Evolutionary conservation across 2,113 vertebrate genomes (phyloP).

Genomic region (Cinclus cinclus): DNA sequence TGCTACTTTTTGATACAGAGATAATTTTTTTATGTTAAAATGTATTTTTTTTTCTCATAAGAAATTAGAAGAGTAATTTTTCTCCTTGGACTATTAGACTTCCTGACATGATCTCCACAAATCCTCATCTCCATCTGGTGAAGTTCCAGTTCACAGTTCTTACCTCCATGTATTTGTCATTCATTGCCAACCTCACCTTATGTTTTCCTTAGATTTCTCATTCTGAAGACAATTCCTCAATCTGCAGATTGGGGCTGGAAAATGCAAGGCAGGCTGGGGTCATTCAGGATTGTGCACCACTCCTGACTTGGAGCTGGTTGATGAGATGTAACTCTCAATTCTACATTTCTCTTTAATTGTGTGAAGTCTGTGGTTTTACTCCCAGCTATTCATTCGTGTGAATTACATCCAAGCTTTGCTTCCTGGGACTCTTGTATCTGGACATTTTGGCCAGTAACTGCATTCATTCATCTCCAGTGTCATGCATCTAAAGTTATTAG

Average conservation of each 20-base stretch:
- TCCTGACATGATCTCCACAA: not conserved
- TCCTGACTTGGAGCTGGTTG: not conserved
- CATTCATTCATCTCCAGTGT: constrained; percentile 16
- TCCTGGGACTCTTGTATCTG: not conserved
- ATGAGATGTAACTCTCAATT: not conserved
- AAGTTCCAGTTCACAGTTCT: constrained; percentile 52
- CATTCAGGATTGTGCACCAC: rapidly evolving
- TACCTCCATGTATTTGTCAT: constrained; percentile 21
- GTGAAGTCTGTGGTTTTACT: not conserved
- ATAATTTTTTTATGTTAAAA: not conserved
- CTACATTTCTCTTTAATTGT: not conserved
- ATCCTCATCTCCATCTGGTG: constrained; percentile 31
- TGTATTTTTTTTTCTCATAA: not conserved
- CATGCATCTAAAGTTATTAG: constrained; percentile 31
- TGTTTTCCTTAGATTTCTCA: constrained; percentile 10
- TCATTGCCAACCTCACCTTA: constrained; percentile 29
- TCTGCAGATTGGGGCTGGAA: not conserved
- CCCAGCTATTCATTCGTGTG: not conserved
- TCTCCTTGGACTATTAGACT: not conserved
- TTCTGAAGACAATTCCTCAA: not conserved
- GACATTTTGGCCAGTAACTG: not conserved
- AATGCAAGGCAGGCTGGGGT: not conserved
- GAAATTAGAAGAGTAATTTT: not conserved
- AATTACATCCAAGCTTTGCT: constrained; percentile 15
- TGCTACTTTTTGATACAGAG: not conserved